Conservation (phyloP, 2,797 vertebrate species). For the Lates japonicus region DNA sequence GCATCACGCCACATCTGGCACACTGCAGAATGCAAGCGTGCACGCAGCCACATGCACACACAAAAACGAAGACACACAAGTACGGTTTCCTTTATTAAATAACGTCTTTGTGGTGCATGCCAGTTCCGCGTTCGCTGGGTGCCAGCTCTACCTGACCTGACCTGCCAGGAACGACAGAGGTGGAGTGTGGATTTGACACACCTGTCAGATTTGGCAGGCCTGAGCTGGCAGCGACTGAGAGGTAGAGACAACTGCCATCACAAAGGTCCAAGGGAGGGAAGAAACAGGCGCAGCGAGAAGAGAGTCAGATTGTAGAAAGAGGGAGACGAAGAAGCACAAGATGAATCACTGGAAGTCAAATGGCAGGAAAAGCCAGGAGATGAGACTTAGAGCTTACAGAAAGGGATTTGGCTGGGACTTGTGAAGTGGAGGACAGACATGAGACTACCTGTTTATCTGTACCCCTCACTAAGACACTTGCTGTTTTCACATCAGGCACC, state of each 20-base stretch:
- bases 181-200: constrained; percentile 79
- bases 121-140: constrained; percentile 50
- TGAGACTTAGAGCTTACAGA: constrained; percentile 58
- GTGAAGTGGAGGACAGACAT: constrained; percentile 55
- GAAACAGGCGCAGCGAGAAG: constrained; percentile 42
- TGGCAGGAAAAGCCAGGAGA: constrained; percentile 64
- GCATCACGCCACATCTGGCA: constrained; percentile 67
- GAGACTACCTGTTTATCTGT: constrained; percentile 59
- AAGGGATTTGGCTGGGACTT: constrained; percentile 41
- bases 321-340: constrained; percentile 38
- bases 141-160: constrained; percentile 75
- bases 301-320: constrained; percentile 52
- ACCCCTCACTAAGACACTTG: constrained; percentile 37
- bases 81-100: constrained; percentile 62
- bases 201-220: constrained; percentile 79
- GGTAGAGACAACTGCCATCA: constrained; percentile 67
- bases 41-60: constrained; percentile 9
- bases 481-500: constrained; percentile 53
- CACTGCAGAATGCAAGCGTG: constrained; percentile 42
- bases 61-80: constrained; percentile 19
- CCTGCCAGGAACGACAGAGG: constrained; percentile 74
- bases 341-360: constrained; percentile 73
- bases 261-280: constrained; percentile 64
- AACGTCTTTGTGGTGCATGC: constrained; percentile 58
- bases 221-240: constrained; percentile 70